These are phyloP conservation scores for Varecia variegata DNA, from an alignment of 2,797 vertebrate species.

Conservation along the genomic window DNA sequence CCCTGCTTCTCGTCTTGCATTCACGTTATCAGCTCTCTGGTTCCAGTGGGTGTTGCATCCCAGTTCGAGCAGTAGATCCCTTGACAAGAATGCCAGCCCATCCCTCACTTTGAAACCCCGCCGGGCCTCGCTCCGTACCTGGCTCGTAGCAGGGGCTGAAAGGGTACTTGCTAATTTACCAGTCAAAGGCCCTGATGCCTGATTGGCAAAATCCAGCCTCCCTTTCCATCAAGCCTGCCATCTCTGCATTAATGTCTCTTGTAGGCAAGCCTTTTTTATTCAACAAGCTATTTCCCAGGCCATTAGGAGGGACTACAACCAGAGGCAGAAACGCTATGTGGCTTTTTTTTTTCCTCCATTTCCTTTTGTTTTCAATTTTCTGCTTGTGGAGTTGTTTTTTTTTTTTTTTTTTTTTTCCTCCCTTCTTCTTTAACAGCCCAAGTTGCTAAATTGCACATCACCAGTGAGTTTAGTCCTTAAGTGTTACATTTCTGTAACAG, in stretches of 20 bases:
- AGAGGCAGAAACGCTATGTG: neutral
- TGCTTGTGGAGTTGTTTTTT: conserved; percentile 2
- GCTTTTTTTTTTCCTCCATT: neutral
- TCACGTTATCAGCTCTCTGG: neutral
- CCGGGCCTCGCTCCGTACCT: neutral
- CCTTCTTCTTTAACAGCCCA: conserved; percentile 47
- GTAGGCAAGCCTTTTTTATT: neutral
- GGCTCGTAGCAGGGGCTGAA: neutral
- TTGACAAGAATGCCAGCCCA: neutral
- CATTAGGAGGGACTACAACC: neutral
- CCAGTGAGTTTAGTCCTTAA: conserved; percentile 59
- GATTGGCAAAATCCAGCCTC: neutral
- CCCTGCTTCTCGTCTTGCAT: neutral
- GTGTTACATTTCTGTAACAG: conserved; percentile 63
- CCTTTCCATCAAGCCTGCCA: neutral
- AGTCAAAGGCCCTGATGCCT: neutral
- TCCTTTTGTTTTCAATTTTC: conserved; percentile 70
- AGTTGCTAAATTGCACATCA: conserved; percentile 72
- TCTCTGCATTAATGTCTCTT: neutral
- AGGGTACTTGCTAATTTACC: neutral
- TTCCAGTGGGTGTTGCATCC: neutral
- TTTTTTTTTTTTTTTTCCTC: neutral
- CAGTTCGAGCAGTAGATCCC: neutral
- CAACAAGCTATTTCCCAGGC: conserved; percentile 9
- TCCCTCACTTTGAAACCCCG: neutral